Evolutionary conservation across 2,888 invertebrate genomes (phyloP), one percentile per base, ranked within the genome.

Genomic region (Unio delphinus): DNA sequence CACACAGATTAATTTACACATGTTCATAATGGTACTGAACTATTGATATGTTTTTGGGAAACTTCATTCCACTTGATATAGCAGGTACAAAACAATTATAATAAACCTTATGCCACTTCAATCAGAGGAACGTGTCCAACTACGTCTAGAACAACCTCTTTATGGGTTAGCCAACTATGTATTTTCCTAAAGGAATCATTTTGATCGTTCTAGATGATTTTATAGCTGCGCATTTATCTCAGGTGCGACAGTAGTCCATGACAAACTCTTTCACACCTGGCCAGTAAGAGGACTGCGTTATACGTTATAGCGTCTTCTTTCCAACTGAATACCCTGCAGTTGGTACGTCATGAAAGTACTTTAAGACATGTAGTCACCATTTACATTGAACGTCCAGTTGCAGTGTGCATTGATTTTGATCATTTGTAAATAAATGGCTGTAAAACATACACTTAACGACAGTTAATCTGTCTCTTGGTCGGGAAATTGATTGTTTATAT

Each of bases 251-350:
- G 34, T 67, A 74, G 17, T 62, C 26, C 1, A 3, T 28, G 15
- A 82, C 69, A 23, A 76, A 70, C 15, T 55, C 61, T 15, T 66
- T 66, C 74, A 78, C 75, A 15, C 30, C 34, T 54, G 69, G 63
- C 81, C 79, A 82, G 34, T 68, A 79, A 67, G 74, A 82, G 5
- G 57, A 28, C 34, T 58, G 55, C 28, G 67, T 45, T 8, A 80
- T 58, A 56, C 66, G 34, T n/a, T 61, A 11, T 28, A 69, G 58
- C 15, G 72, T 78, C 45, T 75, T 79, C 0, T 73, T 67, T 11
- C 61, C 23, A 2, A 80, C 80, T 15, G 78, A 61, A 59, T 84
- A 82, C 23, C 76, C 82, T n/a, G 70, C 68, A 17, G 67, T 68
- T 23, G 67, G 64, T 3, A 72, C 65, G 34, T 77, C 73, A 64